Base-by-base conservation (phyloP, 2,888 invertebrate species). In the Tetanocera ferruginea region DNA sequence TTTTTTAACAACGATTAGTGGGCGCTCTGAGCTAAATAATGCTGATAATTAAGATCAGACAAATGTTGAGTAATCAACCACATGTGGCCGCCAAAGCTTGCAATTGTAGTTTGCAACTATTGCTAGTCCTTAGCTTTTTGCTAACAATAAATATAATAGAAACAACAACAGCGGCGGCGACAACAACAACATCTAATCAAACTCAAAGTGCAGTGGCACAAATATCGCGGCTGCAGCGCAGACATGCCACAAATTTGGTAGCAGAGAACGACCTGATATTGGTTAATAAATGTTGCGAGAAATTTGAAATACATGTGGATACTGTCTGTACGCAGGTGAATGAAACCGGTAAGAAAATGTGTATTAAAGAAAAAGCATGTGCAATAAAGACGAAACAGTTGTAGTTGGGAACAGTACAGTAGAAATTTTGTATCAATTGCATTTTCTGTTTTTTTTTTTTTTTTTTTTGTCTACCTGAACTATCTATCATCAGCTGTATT, bases 261-360 rank as follows among this genome's bases (percentile, higher is more conserved):
- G 80, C 83, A 37, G 82, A 82, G 78, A 79, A 81, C 64, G 88
- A 83, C 82, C 75, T 90, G 25, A 90, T 94, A 34, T 91, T 91
- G 84, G 92, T 96, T 81, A 94, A 94, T 86, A 96, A 96, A 91
- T 96, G 96, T 87, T 96, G 96, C 89, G 94, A 94, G 86, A 89
- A 90, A 73, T 91, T 93, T 83, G 94, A 96, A 88, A 90, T 96
- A 76, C 92, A 94, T 87, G 91, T 95, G 57, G 94, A 94, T 85
- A 91, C 91, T 76, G 90, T 91, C 79, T 96, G 96, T 87, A 92
- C 92, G 85, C 90, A 92, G 85, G 91, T 93, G 64, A 91, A 92
- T 84, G 90, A 92, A 83, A 92, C 92, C 83, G 92, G 92, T 88
- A 91, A 92, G 89, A 91, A 91, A 67, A 11, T n/a, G 34, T 55